Evolutionary conservation across 2,797 vertebrate genomes (phyloP), one percentile per base, ranked within the genome.

Genomic region (Chaetodon trifasciatus): DNA sequence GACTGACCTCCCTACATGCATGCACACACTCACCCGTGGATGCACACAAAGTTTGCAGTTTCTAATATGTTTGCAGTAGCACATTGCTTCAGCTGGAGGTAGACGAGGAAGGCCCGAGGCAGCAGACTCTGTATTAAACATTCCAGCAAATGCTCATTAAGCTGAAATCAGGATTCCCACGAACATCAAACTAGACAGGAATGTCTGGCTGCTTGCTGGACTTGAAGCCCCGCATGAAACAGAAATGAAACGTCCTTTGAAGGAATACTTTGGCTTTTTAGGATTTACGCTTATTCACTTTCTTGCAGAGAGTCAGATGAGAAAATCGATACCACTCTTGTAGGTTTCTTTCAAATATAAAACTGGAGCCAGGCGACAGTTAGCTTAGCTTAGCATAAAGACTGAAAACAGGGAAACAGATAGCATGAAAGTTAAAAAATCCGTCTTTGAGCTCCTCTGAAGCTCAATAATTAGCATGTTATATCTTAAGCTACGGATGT

Each of bases 71-170:
- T 84, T 79, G 57, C 61, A 75, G 82, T 71, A 49, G 64, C 24
- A 11, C 61, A 35, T 49, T 37, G 61, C 76, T 70, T 58, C 64
- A 40, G 70, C 55, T 69, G 72, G 76, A 82, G 46, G 75, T 70
- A 69, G 63, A 87, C 40, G 3, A 68, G 71, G 50, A 58, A 10
- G 11, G 71, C 89, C 86, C 1, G 16, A 62, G 84, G 91, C 81
- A 21, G 17, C 21, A 60, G 42, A 77, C 73, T 44, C 8, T 35
- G 53, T 79, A 88, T 86, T 76, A 89, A 86, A 91, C 85, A 79
- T 90, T 89, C 84, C 86, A 79, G 47, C n/a, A 75, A 81, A 81
- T 13, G 69, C 77, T 88, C 81, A 90, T 90, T 90, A 90, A 77
- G 76, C 79, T 17, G 1, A 82, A 69, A 87, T 84, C 75, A 73